Evolutionary conservation across 2,888 invertebrate species (phyloP).

Genomic region (Chrysopilus asiliformis): DNA sequence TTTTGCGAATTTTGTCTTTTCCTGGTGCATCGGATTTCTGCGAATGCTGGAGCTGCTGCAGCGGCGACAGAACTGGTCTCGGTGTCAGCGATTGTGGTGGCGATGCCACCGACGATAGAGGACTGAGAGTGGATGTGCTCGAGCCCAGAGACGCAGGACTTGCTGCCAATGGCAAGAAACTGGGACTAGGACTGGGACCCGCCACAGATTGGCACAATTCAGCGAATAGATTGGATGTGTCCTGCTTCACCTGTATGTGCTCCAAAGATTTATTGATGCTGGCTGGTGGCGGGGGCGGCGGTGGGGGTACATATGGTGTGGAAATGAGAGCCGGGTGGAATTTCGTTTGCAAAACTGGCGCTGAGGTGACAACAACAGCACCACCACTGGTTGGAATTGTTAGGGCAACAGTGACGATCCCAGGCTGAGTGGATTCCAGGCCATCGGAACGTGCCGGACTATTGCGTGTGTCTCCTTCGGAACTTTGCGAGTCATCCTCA

Average conservation of each 20-base stretch:
- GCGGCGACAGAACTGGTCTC: conserved; percentile 38
- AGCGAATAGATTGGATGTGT: conserved; percentile 39
- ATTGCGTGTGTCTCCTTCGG: conserved; percentile 47
- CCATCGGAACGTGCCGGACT: conserved; percentile 40
- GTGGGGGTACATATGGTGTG: conserved; percentile 17
- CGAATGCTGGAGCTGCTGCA: conserved; percentile 25
- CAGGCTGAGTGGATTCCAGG: conserved; percentile 43
- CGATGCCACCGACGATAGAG: conserved; percentile 51
- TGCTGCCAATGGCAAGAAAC: conserved; percentile 40
- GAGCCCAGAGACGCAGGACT: conserved; percentile 42
- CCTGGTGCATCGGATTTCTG: conserved; percentile 47
- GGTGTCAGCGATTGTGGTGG: conserved; percentile 42
- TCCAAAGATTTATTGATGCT: conserved; percentile 6
- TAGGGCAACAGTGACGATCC: conserved; percentile 53
- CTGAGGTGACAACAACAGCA: conserved; percentile 39
- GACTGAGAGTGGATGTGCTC: conserved; percentile 52
- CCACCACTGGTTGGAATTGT: conserved; percentile 44
- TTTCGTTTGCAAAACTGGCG: conserved; percentile 37
- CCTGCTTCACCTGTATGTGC: conserved; percentile 28
- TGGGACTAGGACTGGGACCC: conserved; percentile 31
- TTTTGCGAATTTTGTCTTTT: conserved; percentile 70
- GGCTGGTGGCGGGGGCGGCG: conserved; percentile 19
- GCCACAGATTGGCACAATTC: conserved; percentile 47
- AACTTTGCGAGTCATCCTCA: conserved; percentile 82
- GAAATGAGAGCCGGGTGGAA: conserved; percentile 23